Percentiles rank a stretch among this genome's conserved stretches.
Evolutionary conservation across 2,888 invertebrate species (phyloP).

Genomic region (Schizaphis graminum): DNA sequence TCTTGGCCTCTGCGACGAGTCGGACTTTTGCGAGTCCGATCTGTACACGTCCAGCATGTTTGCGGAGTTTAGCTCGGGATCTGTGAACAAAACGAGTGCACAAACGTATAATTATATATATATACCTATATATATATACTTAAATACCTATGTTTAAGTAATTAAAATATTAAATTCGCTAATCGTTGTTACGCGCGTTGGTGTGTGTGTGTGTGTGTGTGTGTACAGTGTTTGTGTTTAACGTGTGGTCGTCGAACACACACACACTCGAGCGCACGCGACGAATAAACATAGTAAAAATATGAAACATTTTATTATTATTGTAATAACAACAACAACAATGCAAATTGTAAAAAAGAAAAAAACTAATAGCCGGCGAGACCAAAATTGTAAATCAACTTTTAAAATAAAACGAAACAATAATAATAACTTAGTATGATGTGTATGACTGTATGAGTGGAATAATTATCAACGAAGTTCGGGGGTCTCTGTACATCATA

Average conservation of each 20-base stretch:
- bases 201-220: neutral
- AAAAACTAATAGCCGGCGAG: neutral
- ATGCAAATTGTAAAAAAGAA: neutral
- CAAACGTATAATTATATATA: neutral
- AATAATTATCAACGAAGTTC: neutral
- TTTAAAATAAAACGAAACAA: neutral
- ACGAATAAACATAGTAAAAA: neutral
- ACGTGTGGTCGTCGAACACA: neutral
- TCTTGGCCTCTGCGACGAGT: constrained; percentile 74
- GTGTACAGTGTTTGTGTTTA: neutral
- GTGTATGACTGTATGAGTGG: no score
- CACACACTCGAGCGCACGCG: neutral
- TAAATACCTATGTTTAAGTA: neutral
- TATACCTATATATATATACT: no score
- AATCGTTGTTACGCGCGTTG: neutral
- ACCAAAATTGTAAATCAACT: neutral
- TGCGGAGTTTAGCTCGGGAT: constrained; percentile 43
- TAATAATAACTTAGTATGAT: neutral
- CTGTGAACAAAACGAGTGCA: constrained; percentile 36
- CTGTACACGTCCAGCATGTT: constrained; percentile 71
- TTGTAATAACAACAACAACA: neutral
- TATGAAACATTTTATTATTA: neutral
- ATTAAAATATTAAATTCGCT: neutral
- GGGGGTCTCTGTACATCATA: no score
- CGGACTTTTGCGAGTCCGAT: constrained; percentile 74